These are phyloP conservation scores for Cladopsammia gracilis DNA, from an alignment of 64 coral and sea anemone genomes.

Conservation along the genomic window DNA sequence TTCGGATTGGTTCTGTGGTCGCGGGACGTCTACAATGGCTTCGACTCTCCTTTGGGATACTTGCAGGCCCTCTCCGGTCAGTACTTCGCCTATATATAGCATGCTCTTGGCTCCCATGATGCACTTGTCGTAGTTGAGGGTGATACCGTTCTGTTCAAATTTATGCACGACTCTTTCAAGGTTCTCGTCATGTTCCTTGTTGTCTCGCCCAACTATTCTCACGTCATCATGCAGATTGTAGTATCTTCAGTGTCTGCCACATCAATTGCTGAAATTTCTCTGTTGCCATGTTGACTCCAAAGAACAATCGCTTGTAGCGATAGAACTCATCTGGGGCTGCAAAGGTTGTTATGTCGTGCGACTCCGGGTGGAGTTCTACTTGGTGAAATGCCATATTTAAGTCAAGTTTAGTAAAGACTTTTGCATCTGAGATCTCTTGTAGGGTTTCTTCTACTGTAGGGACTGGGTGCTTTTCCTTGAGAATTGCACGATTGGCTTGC, in stretches of 20 bases:
- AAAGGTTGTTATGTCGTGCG: constrained; percentile 39
- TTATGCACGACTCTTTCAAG: constrained; percentile 17
- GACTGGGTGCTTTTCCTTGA: constrained; percentile 25
- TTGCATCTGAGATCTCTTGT: constrained; percentile 7
- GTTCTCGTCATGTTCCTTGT: constrained; percentile 37
- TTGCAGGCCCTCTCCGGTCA: constrained; percentile 21
- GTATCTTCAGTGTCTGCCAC: constrained; percentile 3
- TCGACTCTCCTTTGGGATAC: constrained; percentile 51
- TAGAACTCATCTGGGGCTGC: constrained; percentile 8
- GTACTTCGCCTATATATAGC: too few species aligned
- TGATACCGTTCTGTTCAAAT: background rate
- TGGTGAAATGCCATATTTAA: constrained; percentile 28
- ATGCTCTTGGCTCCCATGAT: too few species aligned
- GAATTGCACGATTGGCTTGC: constrained; percentile 40
- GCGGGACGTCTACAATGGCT: constrained; percentile 5
- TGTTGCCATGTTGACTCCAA: constrained; percentile 30
- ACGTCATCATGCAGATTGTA: too few species aligned
- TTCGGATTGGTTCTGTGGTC: background rate
- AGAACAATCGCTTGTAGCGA: constrained; percentile 11
- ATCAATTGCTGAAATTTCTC: constrained; percentile 45
- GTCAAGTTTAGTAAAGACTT: constrained; percentile 41
- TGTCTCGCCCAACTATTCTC: background rate
- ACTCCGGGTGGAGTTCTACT: constrained; percentile 36
- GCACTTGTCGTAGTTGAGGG: background rate
- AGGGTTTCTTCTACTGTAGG: constrained; percentile 36